Conservation (phyloP, 1,140 invertebrate genomes). For the Oedothorax gibbosus region DNA sequence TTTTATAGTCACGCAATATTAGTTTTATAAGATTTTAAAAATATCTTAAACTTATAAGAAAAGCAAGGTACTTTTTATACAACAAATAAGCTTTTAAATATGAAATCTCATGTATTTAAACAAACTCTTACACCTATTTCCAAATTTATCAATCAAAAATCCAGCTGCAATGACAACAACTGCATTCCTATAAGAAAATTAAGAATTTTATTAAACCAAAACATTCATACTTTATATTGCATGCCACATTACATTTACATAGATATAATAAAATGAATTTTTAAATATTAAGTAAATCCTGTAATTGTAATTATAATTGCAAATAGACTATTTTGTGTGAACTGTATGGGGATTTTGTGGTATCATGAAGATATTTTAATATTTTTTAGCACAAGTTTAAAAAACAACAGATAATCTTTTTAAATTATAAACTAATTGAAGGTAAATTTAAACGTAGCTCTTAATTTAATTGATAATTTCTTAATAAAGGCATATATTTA, state of each 20-base stretch:
- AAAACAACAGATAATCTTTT: too few species aligned
- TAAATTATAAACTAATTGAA: too few species aligned
- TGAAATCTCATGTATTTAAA: neutral
- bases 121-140: constrained; percentile 67
- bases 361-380: too few species aligned
- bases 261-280: too few species aligned
- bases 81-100: neutral
- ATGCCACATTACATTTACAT: too few species aligned
- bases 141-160: constrained; percentile 70
- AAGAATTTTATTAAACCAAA: constrained; percentile 11
- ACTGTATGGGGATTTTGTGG: too few species aligned
- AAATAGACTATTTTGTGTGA: too few species aligned
- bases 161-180: constrained; percentile 69
- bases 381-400: neutral
- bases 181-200: constrained; percentile 68
- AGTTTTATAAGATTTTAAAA: neutral
- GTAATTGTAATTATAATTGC: too few species aligned
- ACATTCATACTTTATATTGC: neutral
- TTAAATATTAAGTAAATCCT: too few species aligned
- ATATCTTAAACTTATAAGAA: neutral
- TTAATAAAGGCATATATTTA: too few species aligned
- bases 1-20: neutral
- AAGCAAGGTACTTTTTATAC: neutral
- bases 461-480: too few species aligned
- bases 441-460: too few species aligned